Conservation (phyloP, 1,140 invertebrate species). For the Nasonia longicornis region DNA sequence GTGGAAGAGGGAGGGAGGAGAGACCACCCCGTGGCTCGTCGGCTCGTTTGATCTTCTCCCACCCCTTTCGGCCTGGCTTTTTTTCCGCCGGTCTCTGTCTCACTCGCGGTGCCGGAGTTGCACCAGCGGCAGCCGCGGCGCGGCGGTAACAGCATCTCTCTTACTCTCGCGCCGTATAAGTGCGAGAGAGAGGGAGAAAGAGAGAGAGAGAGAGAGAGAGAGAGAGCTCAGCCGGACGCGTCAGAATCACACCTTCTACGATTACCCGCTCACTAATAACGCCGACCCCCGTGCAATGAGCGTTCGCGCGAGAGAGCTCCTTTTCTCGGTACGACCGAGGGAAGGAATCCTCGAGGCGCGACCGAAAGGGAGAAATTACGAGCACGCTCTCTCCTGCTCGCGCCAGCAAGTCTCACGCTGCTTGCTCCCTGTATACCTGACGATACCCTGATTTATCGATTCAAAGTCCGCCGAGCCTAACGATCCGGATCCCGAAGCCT, state of each 20-base stretch:
- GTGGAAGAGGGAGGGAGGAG: constrained; percentile 59
- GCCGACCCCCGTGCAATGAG: constrained; percentile 49
- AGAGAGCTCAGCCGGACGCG: constrained; percentile 55
- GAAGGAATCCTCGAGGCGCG: constrained; percentile 24
- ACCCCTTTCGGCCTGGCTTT: constrained; percentile 52
- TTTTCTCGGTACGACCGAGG: constrained; percentile 32
- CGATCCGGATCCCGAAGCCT: neutral
- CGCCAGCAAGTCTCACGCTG: constrained; percentile 23
- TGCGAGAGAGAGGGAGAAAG: constrained; percentile 52
- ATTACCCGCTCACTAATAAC: constrained; percentile 63
- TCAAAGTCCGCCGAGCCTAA: constrained; percentile 24
- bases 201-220: constrained; percentile 14
- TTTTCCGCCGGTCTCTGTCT: constrained; percentile 45
- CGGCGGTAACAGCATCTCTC: neutral
- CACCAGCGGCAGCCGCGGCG: constrained; percentile 47
- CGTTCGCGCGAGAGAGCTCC: constrained; percentile 7
- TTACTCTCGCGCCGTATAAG: neutral
- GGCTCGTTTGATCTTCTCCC: constrained; percentile 70
- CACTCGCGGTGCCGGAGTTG: constrained; percentile 9
- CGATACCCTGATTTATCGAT: constrained; percentile 46
- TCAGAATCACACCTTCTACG: constrained; percentile 68
- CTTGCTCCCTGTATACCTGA: constrained; percentile 18
- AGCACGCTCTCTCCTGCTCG: constrained; percentile 15
- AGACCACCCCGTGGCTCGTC: constrained; percentile 70
- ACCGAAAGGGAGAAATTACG: constrained; percentile 37